Evolutionary conservation across 2,113 vertebrate genomes (phyloP).

Genomic region (Pristiophorus japonicus): DNA sequence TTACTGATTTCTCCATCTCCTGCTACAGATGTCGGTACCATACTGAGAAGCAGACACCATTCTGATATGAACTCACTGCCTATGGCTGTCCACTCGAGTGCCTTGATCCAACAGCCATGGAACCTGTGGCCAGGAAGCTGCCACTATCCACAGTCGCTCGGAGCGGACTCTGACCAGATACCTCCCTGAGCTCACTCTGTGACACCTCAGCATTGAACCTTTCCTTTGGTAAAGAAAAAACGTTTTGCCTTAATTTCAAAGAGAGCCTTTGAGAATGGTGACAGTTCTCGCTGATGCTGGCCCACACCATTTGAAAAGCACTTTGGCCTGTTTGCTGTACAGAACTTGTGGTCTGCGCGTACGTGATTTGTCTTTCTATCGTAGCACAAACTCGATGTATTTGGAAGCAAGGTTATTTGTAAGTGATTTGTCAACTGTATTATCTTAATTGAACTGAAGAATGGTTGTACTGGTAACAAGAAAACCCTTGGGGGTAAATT

Average conservation of each 20-base stretch:
- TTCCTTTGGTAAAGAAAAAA: conserved; percentile 42
- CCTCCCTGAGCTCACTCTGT: conserved; percentile 57
- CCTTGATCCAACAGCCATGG: conserved; percentile 83
- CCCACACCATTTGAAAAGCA: conserved; percentile 52
- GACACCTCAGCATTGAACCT: conserved; percentile 40
- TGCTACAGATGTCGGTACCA: conserved; percentile 50
- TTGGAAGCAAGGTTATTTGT: not conserved
- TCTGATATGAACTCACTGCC: conserved; percentile 76
- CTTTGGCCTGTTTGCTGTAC: conserved; percentile 57
- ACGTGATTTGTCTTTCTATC: conserved; percentile 48
- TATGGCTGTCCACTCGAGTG: conserved; percentile 76
- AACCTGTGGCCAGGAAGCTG: conserved; percentile 55
- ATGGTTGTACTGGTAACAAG: not conserved
- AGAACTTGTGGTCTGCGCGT: conserved; percentile 56
- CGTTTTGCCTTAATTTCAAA: conserved; percentile 63
- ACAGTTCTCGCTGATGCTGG: conserved; percentile 54
- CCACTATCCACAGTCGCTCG: conserved; percentile 52
- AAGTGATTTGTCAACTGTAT: conserved; percentile 18
- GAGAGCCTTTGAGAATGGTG: conserved; percentile 52
- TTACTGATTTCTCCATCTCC: not conserved
- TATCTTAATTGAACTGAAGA: not conserved
- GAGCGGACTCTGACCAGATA: conserved; percentile 57
- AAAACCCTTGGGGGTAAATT: not conserved
- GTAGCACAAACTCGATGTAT: conserved; percentile 28
- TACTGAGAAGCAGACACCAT: conserved; percentile 57